Percentiles rank a stretch among this genome's conserved stretches.
Evolutionary conservation across 64 coral and sea anemone genomes (phyloP).

Genomic region (Montipora sp.): DNA sequence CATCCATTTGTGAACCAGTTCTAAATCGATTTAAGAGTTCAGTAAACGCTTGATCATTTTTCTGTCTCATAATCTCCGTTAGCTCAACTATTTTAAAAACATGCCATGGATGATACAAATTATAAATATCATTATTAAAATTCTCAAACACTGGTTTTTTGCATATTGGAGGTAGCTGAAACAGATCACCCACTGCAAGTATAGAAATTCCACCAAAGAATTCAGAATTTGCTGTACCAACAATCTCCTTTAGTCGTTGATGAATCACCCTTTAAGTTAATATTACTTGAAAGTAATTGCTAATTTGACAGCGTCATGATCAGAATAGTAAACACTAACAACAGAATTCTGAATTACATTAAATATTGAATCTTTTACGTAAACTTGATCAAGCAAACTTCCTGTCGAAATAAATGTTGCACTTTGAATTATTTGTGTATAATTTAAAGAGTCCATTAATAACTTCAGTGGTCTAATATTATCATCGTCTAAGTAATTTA

Average conservation of each 20-base stretch:
- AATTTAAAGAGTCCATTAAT: not conserved
- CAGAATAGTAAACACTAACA: conserved; percentile 41
- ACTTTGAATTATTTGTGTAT: conserved; percentile 25
- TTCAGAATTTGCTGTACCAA: conserved; percentile 17
- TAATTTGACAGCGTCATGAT: conserved; percentile 14
- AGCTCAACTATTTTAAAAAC: too few species aligned
- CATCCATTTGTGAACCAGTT: conserved; percentile 53
- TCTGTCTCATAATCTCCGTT: too few species aligned
- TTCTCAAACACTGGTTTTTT: conserved; percentile 12
- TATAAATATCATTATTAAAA: not conserved
- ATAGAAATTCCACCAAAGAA: not conserved
- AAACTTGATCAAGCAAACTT: conserved; percentile 39
- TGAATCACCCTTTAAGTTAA: not conserved
- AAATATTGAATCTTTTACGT: not conserved
- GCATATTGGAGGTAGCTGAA: conserved; percentile 22
- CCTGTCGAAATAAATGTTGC: conserved; percentile 31
- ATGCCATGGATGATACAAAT: too few species aligned
- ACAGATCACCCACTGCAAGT: conserved; percentile 19
- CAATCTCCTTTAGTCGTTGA: conserved; percentile 13
- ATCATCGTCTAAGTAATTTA: not conserved
- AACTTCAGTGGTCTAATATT: not conserved
- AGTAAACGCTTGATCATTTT: too few species aligned
- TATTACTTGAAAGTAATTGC: not conserved
- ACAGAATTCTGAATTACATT: not conserved
- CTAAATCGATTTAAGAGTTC: conserved; percentile 65